These are phyloP conservation scores for Phrynosoma blainvillii DNA, from an alignment of 2,113 vertebrate genomes.

Conservation along the genomic window DNA sequence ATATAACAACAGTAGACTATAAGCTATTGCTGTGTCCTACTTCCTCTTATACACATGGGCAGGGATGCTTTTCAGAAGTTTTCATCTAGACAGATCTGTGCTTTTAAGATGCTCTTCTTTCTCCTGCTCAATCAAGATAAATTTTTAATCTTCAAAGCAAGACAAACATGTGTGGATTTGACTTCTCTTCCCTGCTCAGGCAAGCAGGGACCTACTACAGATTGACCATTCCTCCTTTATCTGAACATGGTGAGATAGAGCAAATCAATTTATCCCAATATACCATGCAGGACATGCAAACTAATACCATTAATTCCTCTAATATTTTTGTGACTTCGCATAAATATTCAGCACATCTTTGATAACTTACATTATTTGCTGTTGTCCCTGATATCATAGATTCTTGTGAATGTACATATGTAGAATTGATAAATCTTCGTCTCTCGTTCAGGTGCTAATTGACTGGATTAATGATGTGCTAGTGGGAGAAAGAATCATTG, in stretches of 20 bases:
- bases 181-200: background rate
- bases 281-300: background rate
- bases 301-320: background rate
- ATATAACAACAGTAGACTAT: too few relatives aligned
- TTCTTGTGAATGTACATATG: slow-evolving; percentile 50
- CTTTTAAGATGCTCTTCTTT: background rate
- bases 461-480: slow-evolving; percentile 93
- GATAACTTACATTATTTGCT: slow-evolving; percentile 37
- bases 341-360: slow-evolving; percentile 31
- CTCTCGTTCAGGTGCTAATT: slow-evolving; percentile 83
- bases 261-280: background rate
- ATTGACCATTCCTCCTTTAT: background rate
- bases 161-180: too few relatives aligned
- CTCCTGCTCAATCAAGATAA: too few relatives aligned
- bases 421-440: slow-evolving; percentile 61
- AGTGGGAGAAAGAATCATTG: slow-evolving; percentile 90
- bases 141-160: too few relatives aligned
- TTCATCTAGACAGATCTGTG: background rate
- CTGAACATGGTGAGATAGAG: background rate
- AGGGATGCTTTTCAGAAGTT: background rate
- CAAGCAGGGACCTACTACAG: background rate
- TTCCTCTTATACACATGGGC: background rate
- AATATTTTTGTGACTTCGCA: background rate
- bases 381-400: slow-evolving; percentile 34
- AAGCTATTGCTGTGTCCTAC: background rate